A percentile compares a stretch with the other conserved stretches of the same genome.
Conservation (phyloP, 1,140 invertebrate genomes). For the Drosophila guanche region DNA sequence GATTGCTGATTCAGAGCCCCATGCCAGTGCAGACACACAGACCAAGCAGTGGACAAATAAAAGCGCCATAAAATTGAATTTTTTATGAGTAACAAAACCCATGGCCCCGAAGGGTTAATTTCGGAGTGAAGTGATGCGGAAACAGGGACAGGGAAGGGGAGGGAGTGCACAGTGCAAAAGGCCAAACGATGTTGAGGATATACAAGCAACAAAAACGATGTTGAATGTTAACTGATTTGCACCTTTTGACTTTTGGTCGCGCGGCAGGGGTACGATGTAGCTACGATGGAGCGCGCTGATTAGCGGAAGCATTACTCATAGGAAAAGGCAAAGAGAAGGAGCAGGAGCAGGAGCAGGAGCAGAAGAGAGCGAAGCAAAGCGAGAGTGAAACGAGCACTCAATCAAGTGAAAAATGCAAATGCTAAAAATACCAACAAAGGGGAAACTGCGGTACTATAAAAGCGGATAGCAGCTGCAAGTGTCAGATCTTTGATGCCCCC, state of each 20-base stretch:
- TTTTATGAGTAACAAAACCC: constrained; percentile 70
- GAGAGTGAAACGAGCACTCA: constrained; percentile 35
- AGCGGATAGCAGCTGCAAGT: constrained; percentile 51
- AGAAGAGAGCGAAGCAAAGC: not conserved
- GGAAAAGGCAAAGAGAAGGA: constrained; percentile 2
- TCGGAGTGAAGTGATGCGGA: constrained; percentile 46
- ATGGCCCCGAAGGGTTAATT: constrained; percentile 68
- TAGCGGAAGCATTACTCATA: constrained; percentile 77
- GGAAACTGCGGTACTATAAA: constrained; percentile 69
- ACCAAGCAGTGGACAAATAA: constrained; percentile 72
- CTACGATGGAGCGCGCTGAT: constrained; percentile 39
- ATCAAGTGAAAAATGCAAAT: constrained; percentile 80
- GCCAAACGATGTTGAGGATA: constrained; percentile 56
- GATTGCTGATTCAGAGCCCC: not conserved
- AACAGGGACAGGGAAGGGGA: not conserved
- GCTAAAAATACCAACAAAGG: constrained; percentile 76
- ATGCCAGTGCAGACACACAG: constrained; percentile 23
- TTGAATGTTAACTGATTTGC: constrained; percentile 72
- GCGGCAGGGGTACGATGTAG: not conserved
- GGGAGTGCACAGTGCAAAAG: constrained; percentile 36
- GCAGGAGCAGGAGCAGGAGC: not conserved
- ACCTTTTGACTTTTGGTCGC: constrained; percentile 62
- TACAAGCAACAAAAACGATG: constrained; percentile 5
- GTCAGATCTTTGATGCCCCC: constrained; percentile 30
- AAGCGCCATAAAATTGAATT: constrained; percentile 80